A percentile compares a stretch with the other conserved stretches of the same genome.
Conservation (phyloP, 2,888 invertebrate genomes). For the Melipona bicolor region DNA sequence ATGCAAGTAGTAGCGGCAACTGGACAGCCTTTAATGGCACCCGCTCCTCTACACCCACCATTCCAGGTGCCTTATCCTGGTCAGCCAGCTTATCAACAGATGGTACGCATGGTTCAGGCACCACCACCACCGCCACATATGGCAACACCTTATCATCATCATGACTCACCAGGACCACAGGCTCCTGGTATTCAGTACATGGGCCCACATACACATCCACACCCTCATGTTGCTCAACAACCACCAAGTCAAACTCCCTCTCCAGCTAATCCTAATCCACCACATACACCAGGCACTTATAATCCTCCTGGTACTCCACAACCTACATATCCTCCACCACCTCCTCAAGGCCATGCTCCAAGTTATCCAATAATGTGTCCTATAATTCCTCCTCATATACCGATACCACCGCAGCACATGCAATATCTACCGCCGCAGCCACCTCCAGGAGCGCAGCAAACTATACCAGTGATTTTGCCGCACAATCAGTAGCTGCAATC, state of each 20-base stretch:
- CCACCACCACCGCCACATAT: conserved; percentile 80
- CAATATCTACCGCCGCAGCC: conserved; percentile 85
- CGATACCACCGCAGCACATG: conserved; percentile 85
- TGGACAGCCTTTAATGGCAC: conserved; percentile 93
- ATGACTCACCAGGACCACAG: conserved; percentile 86
- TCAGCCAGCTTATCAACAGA: conserved; percentile 84
- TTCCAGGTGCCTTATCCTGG: conserved; percentile 88
- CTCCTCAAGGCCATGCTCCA: conserved; percentile 85
- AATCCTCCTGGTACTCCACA: conserved; percentile 84
- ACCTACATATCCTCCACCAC: conserved; percentile 86
- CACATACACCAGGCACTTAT: conserved; percentile 86
- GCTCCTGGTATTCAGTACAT: conserved; percentile 86
- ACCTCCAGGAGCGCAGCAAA: conserved; percentile 83
- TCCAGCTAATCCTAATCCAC: conserved; percentile 84
- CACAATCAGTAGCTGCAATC: conserved; percentile 85
- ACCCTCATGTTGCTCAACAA: conserved; percentile 81
- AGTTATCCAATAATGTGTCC: conserved; percentile 87
- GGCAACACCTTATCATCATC: conserved; percentile 82
- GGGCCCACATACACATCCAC: conserved; percentile 85
- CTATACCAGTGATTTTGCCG: conserved; percentile 84
- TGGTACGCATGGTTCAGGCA: conserved; percentile 84
- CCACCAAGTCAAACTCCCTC: conserved; percentile 82
- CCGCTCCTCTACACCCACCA: conserved; percentile 90
- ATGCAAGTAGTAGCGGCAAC: conserved; percentile 92
- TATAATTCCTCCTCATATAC: conserved; percentile 84